phyloP scores from a whole-genome alignment of 2,888 invertebrate species.

The Lapara coniferarum region DNA sequence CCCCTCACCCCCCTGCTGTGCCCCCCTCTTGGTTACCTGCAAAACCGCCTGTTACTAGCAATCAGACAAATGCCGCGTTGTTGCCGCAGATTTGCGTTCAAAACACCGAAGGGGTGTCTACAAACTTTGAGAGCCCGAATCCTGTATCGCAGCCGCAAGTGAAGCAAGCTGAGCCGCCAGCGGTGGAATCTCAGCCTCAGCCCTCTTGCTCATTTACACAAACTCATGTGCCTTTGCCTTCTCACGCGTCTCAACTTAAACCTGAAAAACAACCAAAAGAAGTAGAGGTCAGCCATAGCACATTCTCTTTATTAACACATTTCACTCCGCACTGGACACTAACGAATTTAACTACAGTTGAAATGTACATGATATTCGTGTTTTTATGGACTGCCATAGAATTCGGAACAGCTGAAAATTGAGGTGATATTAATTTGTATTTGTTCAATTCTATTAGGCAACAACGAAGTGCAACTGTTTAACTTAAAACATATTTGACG shows the following conservation, averaged over 20 bases:
- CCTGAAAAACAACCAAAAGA: constrained; percentile 71
- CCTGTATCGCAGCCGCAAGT: constrained; percentile 48
- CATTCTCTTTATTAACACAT: constrained; percentile 32
- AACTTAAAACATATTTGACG: constrained; percentile 32
- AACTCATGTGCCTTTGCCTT: constrained; percentile 44
- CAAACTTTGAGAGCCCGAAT: constrained; percentile 52
- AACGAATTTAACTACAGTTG: constrained; percentile 22
- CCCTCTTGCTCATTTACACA: constrained; percentile 74
- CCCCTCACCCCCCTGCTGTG: constrained; percentile 71
- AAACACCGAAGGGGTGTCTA: constrained; percentile 43
- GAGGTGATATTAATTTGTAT: not conserved
- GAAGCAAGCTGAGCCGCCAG: constrained; percentile 45
- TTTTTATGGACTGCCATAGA: constrained; percentile 9
- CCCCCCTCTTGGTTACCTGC: constrained; percentile 71
- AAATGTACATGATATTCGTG: constrained; percentile 1
- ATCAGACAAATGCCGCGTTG: constrained; percentile 48
- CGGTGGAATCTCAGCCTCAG: constrained; percentile 62
- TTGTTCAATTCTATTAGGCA: not conserved
- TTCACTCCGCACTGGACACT: constrained; percentile 11
- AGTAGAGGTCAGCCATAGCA: constrained; percentile 75
- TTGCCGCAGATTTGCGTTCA: constrained; percentile 68
- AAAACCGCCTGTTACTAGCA: constrained; percentile 44
- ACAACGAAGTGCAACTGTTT: not conserved
- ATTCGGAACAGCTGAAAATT: constrained; percentile 6
- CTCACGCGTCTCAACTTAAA: constrained; percentile 62